Percentiles rank a stretch among this genome's conserved stretches.
Evolutionary conservation across 2,113 vertebrate species (phyloP).

Genomic region (Grus americana): DNA sequence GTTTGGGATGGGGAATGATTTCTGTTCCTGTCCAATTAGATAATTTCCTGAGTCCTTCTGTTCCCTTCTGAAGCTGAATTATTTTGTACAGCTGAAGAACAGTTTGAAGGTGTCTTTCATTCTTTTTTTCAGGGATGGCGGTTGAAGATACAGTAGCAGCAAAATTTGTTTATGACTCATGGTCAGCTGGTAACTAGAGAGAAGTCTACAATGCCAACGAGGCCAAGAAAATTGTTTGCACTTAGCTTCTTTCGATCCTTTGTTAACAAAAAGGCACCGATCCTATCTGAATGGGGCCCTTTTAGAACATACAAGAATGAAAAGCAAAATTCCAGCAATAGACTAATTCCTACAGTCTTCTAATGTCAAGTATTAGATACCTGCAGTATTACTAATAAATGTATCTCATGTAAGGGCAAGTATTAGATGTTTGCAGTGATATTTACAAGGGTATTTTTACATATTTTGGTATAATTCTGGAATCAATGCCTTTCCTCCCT

Average conservation of each 20-base stretch:
- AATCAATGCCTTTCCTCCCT: neutral
- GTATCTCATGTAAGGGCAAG: neutral
- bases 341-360: neutral
- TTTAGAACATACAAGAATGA: neutral
- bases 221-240: neutral
- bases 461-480: neutral
- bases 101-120: neutral
- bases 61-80: neutral
- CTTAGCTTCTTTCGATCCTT: neutral
- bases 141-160: constrained; percentile 91
- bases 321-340: neutral
- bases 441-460: neutral
- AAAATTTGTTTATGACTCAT: constrained; percentile 88
- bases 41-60: neutral
- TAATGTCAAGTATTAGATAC: neutral
- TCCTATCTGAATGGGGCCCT: neutral
- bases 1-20: neutral
- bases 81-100: neutral
- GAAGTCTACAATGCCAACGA: neutral
- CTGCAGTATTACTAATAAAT: neutral
- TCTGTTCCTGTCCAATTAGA: neutral
- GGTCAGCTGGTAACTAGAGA: constrained; percentile 75
- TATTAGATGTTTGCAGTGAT: neutral
- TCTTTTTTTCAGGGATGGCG: constrained; percentile 86
- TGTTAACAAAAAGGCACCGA: neutral